Evolutionary conservation across 2,888 invertebrate species (phyloP).

Genomic region (Willowsia nigromaculata): DNA sequence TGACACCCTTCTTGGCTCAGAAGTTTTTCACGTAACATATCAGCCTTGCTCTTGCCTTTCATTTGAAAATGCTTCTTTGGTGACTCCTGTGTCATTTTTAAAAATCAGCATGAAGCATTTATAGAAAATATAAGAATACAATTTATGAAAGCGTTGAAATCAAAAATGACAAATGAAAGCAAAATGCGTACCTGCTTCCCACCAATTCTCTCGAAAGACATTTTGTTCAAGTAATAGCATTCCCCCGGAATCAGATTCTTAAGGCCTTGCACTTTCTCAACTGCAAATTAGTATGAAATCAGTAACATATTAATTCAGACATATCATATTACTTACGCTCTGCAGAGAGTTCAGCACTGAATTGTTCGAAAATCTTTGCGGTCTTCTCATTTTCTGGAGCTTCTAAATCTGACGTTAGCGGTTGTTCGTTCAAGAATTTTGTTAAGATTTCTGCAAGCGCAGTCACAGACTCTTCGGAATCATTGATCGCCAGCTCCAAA

Average conservation of each 20-base stretch:
- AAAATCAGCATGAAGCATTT: too few species aligned
- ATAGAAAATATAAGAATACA: too few species aligned
- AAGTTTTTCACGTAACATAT: neutral
- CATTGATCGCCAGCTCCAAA: too few species aligned
- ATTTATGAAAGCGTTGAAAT: neutral
- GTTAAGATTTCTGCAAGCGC: too few species aligned
- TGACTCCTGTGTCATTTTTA: too few species aligned
- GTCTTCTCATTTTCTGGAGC: too few species aligned
- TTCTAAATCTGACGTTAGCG: too few species aligned
- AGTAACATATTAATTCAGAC: too few species aligned
- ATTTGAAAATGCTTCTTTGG: neutral
- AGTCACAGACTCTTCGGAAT: neutral
- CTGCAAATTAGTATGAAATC: neutral
- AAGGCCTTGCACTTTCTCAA: neutral
- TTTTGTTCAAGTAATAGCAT: neutral
- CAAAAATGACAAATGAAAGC: neutral
- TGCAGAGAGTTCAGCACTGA: neutral
- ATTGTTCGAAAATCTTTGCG: neutral
- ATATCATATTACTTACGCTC: neutral
- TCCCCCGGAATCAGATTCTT: neutral
- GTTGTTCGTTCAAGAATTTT: too few species aligned
- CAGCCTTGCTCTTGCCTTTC: neutral
- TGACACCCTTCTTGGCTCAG: neutral
- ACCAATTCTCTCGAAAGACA: neutral
- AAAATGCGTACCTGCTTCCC: neutral